A percentile compares a stretch with the other conserved stretches of the same genome.
These are phyloP conservation scores for Eriocheir sinensis DNA, from an alignment of 1,140 invertebrate species.

Conservation along the genomic window DNA sequence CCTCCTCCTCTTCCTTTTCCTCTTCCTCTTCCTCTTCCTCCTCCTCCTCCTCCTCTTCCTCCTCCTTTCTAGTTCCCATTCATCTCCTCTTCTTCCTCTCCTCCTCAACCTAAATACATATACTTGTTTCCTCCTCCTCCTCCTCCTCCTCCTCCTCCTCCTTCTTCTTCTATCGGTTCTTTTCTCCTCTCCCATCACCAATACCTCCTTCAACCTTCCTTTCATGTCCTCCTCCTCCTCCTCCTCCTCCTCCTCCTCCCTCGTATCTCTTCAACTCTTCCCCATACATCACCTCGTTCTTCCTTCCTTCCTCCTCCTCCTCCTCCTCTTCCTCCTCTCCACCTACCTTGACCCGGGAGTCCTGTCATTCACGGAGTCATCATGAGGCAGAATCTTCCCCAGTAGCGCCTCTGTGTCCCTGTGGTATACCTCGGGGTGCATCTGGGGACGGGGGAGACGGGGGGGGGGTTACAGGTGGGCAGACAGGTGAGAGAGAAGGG, in stretches of 20 bases:
- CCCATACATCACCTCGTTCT: neutral
- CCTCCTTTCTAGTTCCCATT: neutral
- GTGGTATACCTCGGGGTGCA: slow-evolving; percentile 69
- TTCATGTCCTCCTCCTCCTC: neutral
- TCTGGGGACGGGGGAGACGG: slow-evolving; percentile 7
- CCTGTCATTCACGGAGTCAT: slow-evolving; percentile 78
- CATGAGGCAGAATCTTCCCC: slow-evolving; percentile 67
- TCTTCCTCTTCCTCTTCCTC: neutral
- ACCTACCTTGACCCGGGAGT: slow-evolving; percentile 48
- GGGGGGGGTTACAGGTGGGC: slow-evolving; percentile 37
- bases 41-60: neutral
- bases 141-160: neutral
- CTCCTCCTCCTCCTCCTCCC: slow-evolving; percentile 31
- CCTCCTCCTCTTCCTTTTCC: neutral
- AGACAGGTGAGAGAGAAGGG: slow-evolving; percentile 40
- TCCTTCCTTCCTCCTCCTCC: neutral
- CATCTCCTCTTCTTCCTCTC: neutral
- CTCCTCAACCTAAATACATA: neutral
- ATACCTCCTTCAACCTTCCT: too few relatives aligned
- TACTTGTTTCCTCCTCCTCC: neutral
- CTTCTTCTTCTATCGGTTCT: neutral
- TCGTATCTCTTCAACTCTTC: too few relatives aligned
- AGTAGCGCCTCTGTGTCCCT: slow-evolving; percentile 66
- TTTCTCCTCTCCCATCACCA: neutral
- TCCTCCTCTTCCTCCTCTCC: neutral